These are phyloP conservation scores for Sinocyclocheilus anshuiensis DNA, from an alignment of 2,113 vertebrate genomes.

Conservation along the genomic window DNA sequence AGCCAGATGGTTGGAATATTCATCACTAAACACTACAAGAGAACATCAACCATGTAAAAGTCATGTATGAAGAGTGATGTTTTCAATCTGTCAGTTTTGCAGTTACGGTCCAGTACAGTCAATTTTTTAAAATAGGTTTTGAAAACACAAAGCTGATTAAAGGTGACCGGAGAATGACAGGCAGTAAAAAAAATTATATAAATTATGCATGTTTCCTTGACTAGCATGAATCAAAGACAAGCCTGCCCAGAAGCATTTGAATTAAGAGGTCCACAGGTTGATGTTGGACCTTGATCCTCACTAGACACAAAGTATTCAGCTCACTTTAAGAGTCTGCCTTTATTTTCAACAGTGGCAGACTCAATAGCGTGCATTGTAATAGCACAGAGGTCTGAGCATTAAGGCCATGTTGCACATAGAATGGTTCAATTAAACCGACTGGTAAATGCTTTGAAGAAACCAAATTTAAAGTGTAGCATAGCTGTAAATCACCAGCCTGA, in stretches of 20 bases:
- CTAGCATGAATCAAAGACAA: background rate
- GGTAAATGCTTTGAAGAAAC: background rate
- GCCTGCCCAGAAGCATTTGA: background rate
- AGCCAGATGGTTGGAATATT: conserved; percentile 8
- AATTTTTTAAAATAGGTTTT: no score
- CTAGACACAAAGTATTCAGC: background rate
- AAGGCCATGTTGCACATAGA: background rate
- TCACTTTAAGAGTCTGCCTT: background rate
- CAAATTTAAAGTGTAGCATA: background rate
- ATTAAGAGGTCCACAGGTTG: background rate
- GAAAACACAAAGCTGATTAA: background rate
- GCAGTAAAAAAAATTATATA: background rate
- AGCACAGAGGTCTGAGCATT: background rate
- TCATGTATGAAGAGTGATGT: background rate
- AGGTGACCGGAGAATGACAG: background rate
- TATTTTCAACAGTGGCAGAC: conserved; percentile 14
- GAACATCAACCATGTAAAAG: background rate
- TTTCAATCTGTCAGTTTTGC: background rate
- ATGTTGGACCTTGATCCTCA: background rate
- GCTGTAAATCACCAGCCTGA: background rate
- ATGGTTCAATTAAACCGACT: background rate
- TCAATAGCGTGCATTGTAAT: background rate
- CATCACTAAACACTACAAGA: background rate
- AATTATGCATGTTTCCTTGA: background rate
- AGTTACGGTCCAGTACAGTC: background rate